These are phyloP conservation scores for Siderastrea radians DNA, from an alignment of 92 coral and sea anemone genomes.

Conservation along the genomic window DNA sequence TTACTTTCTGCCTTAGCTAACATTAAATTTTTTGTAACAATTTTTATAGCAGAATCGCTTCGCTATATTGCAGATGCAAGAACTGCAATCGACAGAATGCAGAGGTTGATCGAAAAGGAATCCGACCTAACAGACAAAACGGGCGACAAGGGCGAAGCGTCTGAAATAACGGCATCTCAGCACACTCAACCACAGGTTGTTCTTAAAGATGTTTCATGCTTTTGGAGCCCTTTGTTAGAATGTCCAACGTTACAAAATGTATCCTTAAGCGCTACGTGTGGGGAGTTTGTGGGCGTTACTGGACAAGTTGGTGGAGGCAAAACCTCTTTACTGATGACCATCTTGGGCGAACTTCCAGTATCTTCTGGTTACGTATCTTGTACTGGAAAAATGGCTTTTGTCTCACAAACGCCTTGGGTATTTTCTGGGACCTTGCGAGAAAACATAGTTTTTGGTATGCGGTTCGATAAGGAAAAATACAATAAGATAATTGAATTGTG, in stretches of 20 bases:
- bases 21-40: slow-evolving; percentile 15
- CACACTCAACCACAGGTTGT: neutral
- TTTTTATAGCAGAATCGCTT: slow-evolving; percentile 10
- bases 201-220: slow-evolving; percentile 11
- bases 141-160: neutral
- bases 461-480: slow-evolving; percentile 66
- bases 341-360: slow-evolving; percentile 88
- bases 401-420: slow-evolving; percentile 94
- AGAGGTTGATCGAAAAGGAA: slow-evolving; percentile 24
- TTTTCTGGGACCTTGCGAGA: slow-evolving; percentile 93
- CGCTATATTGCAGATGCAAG: slow-evolving; percentile 15
- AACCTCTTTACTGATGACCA: slow-evolving; percentile 88
- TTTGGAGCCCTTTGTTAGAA: slow-evolving; percentile 16
- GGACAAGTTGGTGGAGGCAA: slow-evolving; percentile 63
- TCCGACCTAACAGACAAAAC: neutral
- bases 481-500: slow-evolving; percentile 79
- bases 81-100: slow-evolving; percentile 18
- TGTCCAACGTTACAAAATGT: slow-evolving; percentile 9
- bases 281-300: slow-evolving; percentile 35
- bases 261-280: slow-evolving; percentile 21
- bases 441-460: slow-evolving; percentile 89
- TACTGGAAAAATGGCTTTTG: slow-evolving; percentile 80
- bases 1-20: slow-evolving; percentile 12
- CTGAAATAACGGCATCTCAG: neutral
- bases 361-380: slow-evolving; percentile 73